phyloP scores from a whole-genome alignment of 1,140 invertebrate species.

The Bombyx mandarina region DNA sequence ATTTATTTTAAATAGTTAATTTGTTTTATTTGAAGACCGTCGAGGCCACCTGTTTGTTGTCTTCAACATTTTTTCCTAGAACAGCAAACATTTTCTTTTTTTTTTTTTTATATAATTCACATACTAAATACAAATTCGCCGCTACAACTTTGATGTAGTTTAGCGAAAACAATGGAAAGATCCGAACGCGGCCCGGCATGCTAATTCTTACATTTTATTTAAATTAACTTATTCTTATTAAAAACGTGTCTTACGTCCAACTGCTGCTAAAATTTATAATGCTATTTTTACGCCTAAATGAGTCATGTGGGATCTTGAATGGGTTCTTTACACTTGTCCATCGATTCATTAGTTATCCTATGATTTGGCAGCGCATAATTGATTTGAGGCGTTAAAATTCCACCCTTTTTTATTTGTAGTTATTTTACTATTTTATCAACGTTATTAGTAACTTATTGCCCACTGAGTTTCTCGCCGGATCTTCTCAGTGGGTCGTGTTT shows the following conservation, averaged over 20 bases:
- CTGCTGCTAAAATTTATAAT: constrained; percentile 58
- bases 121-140: constrained; percentile 59
- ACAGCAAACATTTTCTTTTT: constrained; percentile 32
- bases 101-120: constrained; percentile 46
- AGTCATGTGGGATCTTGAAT: constrained; percentile 46
- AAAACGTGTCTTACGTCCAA: constrained; percentile 42
- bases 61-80: constrained; percentile 44
- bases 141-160: constrained; percentile 67
- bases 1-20: background rate
- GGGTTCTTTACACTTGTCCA: constrained; percentile 32
- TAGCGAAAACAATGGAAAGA: constrained; percentile 70
- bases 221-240: constrained; percentile 67
- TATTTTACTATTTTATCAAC: constrained; percentile 40
- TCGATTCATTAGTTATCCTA: constrained; percentile 29
- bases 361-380: constrained; percentile 15
- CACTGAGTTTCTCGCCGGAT: no score
- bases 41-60: constrained; percentile 53
- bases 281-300: constrained; percentile 60
- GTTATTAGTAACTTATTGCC: constrained; percentile 23
- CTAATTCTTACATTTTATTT: constrained; percentile 62
- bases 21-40: background rate
- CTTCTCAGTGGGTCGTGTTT: no score
- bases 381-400: constrained; percentile 24
- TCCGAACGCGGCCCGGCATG: constrained; percentile 42
- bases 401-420: constrained; percentile 29